phyloP scores from a whole-genome alignment of 1,140 invertebrate species.

The Drosophila sproati region DNA sequence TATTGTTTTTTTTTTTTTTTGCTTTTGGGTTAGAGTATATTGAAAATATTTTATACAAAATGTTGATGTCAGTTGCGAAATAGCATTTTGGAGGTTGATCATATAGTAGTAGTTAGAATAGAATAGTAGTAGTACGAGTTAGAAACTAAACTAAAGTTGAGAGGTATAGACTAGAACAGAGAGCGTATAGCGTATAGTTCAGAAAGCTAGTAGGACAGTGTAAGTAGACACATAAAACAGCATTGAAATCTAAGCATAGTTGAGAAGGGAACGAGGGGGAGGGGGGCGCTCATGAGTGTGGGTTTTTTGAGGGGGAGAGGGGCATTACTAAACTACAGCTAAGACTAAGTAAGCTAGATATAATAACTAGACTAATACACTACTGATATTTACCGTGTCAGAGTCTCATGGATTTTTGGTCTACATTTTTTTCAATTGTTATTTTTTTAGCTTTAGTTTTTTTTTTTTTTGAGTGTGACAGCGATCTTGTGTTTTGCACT shows the following conservation, averaged over 20 bases:
- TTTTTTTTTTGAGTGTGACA: conserved; percentile 68
- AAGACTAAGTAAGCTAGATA: conserved; percentile 54
- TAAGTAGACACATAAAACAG: conserved; percentile 21
- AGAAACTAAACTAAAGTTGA: conserved; percentile 43
- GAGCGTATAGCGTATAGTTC: conserved; percentile 13
- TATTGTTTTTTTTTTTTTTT: conserved; percentile 33
- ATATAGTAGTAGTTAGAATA: conserved; percentile 33
- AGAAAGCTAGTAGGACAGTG: conserved; percentile 24
- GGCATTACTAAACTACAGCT: conserved; percentile 64
- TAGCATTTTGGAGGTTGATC: conserved; percentile 67
- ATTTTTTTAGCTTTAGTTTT: conserved; percentile 46
- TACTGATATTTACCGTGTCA: conserved; percentile 81
- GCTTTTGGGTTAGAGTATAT: conserved; percentile 64
- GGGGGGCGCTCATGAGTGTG: conserved; percentile 41
- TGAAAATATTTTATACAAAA: conserved; percentile 83
- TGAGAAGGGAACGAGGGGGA: background rate
- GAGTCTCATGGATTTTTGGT: conserved; percentile 77
- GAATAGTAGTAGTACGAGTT: conserved; percentile 42
- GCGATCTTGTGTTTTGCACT: conserved; percentile 78
- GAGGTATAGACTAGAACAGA: conserved; percentile 41
- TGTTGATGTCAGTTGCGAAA: conserved; percentile 82
- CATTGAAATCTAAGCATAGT: conserved; percentile 45
- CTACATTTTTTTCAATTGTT: conserved; percentile 63
- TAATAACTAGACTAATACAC: conserved; percentile 70
- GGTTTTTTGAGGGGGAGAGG: conserved; percentile 8